Evolutionary conservation across 2,797 vertebrate genomes (phyloP).

Genomic region (Lagodon rhomboides): DNA sequence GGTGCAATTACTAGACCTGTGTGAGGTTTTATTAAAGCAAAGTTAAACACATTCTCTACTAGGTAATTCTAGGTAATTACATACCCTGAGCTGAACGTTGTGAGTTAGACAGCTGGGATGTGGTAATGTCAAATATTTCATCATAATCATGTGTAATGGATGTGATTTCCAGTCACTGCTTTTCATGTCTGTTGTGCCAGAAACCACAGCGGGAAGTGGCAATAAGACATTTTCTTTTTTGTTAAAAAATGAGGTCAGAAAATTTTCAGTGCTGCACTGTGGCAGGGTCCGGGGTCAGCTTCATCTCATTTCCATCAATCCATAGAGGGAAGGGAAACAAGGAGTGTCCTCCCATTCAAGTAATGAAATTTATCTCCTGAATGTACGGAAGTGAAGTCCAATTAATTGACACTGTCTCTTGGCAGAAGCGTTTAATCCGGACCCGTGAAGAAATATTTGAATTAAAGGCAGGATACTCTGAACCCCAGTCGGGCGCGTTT

Average conservation of each 20-base stretch:
- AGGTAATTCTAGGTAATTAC: constrained; percentile 42
- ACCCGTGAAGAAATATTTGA: constrained; percentile 39
- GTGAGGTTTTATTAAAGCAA: constrained; percentile 43
- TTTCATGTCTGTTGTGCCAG: constrained; percentile 35
- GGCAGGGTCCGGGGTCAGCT: constrained; percentile 63
- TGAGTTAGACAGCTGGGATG: constrained; percentile 45
- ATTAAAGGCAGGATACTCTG: constrained; percentile 52
- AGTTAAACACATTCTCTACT: constrained; percentile 51
- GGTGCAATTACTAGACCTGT: constrained; percentile 38
- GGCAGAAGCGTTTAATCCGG: constrained; percentile 64
- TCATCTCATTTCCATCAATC: constrained; percentile 76
- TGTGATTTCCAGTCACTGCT: constrained; percentile 48
- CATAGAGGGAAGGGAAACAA: constrained; percentile 62
- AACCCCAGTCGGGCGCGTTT: constrained; percentile 38
- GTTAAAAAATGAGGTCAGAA: constrained; percentile 74
- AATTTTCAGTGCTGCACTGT: constrained; percentile 58
- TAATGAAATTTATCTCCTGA: constrained; percentile 69
- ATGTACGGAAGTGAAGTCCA: constrained; percentile 64
- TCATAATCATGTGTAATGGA: constrained; percentile 51
- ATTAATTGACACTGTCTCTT: constrained; percentile 74
- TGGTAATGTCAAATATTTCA: constrained; percentile 59
- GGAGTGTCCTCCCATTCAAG: constrained; percentile 61
- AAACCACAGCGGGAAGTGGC: constrained; percentile 35
- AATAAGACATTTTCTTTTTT: constrained; percentile 58
- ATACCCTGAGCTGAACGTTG: constrained; percentile 35